Base-by-base conservation (phyloP, 2,113 vertebrate genomes). In the Jacana jacana region DNA sequence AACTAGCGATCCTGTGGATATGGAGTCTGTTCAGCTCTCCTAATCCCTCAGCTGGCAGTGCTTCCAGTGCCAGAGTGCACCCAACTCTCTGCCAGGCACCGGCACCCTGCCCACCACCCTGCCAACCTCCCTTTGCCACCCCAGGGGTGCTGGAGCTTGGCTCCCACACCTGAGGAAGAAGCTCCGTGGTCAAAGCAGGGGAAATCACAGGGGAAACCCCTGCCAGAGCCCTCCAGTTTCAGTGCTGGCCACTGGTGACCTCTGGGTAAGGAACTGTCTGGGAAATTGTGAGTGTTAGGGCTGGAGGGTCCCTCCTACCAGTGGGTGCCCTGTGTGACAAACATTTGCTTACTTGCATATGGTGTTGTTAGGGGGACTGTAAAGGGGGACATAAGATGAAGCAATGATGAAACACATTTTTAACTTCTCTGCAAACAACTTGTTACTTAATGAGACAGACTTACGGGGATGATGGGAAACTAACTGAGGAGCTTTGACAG, bases 1-100 rank as follows among this genome's bases (percentile, higher is more conserved):
- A 93, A 84, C 70, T 19, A 80, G 55, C 8, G 6, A 64, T 76
- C 44, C 73, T 1, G 6, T 13, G 75, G 70, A 49, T 79, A 75
- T 82, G 83, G 61, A 89, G 65, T 40, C 78, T 65, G 90, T 69
- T 86, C 79, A 96, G 49, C 86, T 52, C 78, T 90, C 75, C 73
- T 95, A 94, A 93, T 91, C 92, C 88, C 54, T 77, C 75, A 37
- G 37, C 68, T 94, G 92, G 90, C 88, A 91, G 28, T 0, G 0
- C 25, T 75, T 63, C 40, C 73, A 39, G 54, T 0, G 5, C 52
- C 0, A 0, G 11, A 70, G 28, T 0, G 0, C 16, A 12, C 37
- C 15, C 64, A 79, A 44, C 18, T 19, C 66, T 83, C 69, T 61
- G 51, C 54, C 68, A 73, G 49, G 24, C 58, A 48, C 71, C 4